Base-by-base conservation (phyloP, 2,797 vertebrate genomes). In the Melanotaenia nigrans region DNA sequence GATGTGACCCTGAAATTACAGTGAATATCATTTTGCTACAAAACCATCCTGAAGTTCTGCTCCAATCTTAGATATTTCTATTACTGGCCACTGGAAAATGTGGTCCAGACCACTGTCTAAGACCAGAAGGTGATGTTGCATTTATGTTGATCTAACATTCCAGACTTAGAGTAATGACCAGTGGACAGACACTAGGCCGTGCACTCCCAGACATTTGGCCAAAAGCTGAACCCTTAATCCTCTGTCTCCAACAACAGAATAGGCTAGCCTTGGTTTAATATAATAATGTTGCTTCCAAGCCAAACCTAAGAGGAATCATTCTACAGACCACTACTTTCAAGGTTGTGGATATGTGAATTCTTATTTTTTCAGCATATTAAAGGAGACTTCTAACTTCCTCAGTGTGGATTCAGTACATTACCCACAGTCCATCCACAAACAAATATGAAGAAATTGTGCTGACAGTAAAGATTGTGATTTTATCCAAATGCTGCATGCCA, bases 191-290 rank as follows among this genome's bases (percentile, higher is more conserved):
- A 81, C 66, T 71, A 85, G 84, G 88, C 79, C 72, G 54, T 9
- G 36, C 47, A 61, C 54, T 72, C 68, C 58, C 85, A 85, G 80
- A 85, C 68, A 54, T 71, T 64, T 56, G 18, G 73, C 78, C 78
- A 71, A 83, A 82, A 82, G 68, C 77, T 79, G 74, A 88, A 88
- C 77, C 87, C 68, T 77, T 90, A 87, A 89, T 85, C 81, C 83
- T 73, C 68, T n/a, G 76, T 89, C 83, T 88, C 72, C 82, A 75
- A 75, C 67, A 81, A 83, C 72, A 85, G 65, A 69, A 86, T 66
- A 51, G 70, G 53, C 71, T 77, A 71, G 69, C 75, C 82, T 77
- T 77, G 73, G 72, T 85, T 90, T 82, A 79, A 89, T 83, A 84
- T 87, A 78, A 82, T 49, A 75, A 77, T 1, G 14, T 61, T 70